Evolutionary conservation across 2,797 vertebrate species (phyloP), one percentile per base, ranked within the genome.

Genomic region (Gadopsis marmoratus): DNA sequence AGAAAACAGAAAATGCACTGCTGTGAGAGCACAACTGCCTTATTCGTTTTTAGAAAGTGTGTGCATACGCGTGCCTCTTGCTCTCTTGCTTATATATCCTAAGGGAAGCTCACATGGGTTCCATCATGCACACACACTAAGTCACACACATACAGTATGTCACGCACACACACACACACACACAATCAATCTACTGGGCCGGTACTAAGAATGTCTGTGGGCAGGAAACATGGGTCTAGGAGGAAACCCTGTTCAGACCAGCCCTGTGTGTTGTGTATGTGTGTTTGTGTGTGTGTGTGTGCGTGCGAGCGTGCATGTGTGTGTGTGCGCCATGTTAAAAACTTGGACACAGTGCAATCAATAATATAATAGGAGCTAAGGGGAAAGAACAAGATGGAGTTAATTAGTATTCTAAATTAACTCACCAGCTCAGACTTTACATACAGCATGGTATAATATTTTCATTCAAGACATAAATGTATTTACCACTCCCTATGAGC

Each of bases 221-320:
- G 86, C 94, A 95, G 95, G 94, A 95, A 93, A 90, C 92, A 39
- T 69, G 71, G 59, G 74, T 87, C 53, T 61, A 58, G 72, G 82
- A 94, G 93, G 92, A 94, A 95, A 83, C 90, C 58, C 70, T 86
- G 81, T 39, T 71, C 26, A 74, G 56, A 74, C 62, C 73, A 74
- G 59, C 71, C 43, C 50, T 31, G 50, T 58, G 41, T 70, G 62
- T 37, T 56, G 29, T 73, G 53, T 79, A 14, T 71, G 41, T 78
- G 56, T 67, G 29, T 65, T 29, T 67, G 54, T 70, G 62, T 69
- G 55, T 55, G 37, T 76, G 71, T 78, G 80, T 63, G 63, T 72
- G 70, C 62, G 53, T 71, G 55, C 63, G 14, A 53, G 19, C 68
- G 41, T 26, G 41, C 58, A 29, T 48, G 53, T 54, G 60, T 41